A percentile compares a stretch with the other conserved stretches of the same genome.
phyloP scores from a whole-genome alignment of 1,140 invertebrate species.

The Luehdorfia chinensis region DNA sequence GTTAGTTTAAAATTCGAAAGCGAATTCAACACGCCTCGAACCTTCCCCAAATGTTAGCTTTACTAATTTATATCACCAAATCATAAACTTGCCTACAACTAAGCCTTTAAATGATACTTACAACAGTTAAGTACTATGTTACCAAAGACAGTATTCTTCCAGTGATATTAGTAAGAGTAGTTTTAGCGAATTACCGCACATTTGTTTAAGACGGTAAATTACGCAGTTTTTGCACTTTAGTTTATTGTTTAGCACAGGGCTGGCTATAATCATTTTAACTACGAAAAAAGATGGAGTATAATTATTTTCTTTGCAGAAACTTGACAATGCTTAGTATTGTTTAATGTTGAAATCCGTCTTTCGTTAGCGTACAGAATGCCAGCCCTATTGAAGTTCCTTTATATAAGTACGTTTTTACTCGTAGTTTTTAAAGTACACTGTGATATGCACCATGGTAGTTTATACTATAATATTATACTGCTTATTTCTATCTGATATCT shows the following conservation, averaged over 20 bases:
- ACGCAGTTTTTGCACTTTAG: conserved; percentile 46
- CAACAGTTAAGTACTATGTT: conserved; percentile 35
- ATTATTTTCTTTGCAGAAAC: not conserved
- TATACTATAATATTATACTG: not conserved
- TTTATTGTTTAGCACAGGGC: conserved; percentile 44
- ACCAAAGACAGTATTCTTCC: conserved; percentile 71
- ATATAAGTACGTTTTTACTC: conserved; percentile 24
- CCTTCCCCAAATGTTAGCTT: conserved; percentile 3
- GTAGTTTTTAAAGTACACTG: conserved; percentile 64
- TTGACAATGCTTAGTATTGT: not conserved
- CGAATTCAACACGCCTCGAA: too few relatives aligned
- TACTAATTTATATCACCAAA: too few relatives aligned
- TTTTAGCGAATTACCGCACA: conserved; percentile 66
- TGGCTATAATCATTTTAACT: conserved; percentile 19
- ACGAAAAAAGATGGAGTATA: too few relatives aligned
- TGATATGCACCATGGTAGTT: conserved; percentile 64
- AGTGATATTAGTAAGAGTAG: conserved; percentile 45
- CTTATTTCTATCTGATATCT: too few relatives aligned
- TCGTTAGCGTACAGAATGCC: not conserved
- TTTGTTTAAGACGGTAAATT: conserved; percentile 73
- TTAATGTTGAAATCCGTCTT: too few relatives aligned
- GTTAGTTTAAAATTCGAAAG: too few relatives aligned
- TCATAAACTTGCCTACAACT: conserved; percentile 31
- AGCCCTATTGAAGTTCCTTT: conserved; percentile 7
- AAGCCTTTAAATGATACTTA: conserved; percentile 23